A percentile compares a stretch with the other conserved stretches of the same genome.
phyloP scores from a whole-genome alignment of 2,888 invertebrate genomes.

The Drosophila limbata region DNA sequence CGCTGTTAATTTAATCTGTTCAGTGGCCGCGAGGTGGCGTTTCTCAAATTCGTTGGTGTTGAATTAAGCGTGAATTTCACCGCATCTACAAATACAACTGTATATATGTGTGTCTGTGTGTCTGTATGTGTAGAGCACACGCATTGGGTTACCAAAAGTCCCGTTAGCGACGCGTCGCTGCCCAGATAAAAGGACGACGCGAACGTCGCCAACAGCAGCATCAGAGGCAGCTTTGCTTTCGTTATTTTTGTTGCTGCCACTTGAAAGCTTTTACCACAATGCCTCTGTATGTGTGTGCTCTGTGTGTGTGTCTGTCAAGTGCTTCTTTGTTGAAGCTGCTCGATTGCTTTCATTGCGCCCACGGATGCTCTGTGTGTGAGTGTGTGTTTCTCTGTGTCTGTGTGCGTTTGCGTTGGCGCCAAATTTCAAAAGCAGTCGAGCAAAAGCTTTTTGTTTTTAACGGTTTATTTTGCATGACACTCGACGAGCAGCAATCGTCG shows the following conservation, averaged over 20 bases:
- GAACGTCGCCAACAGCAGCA: conserved; percentile 27
- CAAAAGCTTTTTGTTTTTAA: conserved; percentile 72
- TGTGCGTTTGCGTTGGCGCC: conserved; percentile 56
- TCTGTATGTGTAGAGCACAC: conserved; percentile 44
- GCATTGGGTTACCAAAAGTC: conserved; percentile 69
- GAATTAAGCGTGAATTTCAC: conserved; percentile 63
- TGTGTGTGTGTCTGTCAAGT: conserved; percentile 62
- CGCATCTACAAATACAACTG: conserved; percentile 45
- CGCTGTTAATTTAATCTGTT: conserved; percentile 82
- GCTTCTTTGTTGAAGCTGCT: conserved; percentile 71
- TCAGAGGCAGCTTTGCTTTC: conserved; percentile 54
- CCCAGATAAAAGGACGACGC: conserved; percentile 58
- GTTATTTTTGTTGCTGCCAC: conserved; percentile 68
- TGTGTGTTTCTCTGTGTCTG: conserved; percentile 22
- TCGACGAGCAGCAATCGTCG: conserved; percentile 41
- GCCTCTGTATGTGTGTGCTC: conserved; percentile 29
- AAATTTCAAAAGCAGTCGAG: conserved; percentile 77
- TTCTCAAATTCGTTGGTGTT: conserved; percentile 65
- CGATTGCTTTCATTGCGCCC: conserved; percentile 45
- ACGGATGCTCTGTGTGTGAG: conserved; percentile 32
- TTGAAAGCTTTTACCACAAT: conserved; percentile 80
- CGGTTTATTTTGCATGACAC: conserved; percentile 72
- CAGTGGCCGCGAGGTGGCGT: conserved; percentile 83
- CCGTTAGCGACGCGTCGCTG: conserved; percentile 47
- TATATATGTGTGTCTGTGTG: conserved; percentile 20